Percentiles rank a stretch among this genome's conserved stretches.
Conservation (phyloP, 2,797 vertebrate genomes). For the Parauchenoglanis ngamensis region DNA sequence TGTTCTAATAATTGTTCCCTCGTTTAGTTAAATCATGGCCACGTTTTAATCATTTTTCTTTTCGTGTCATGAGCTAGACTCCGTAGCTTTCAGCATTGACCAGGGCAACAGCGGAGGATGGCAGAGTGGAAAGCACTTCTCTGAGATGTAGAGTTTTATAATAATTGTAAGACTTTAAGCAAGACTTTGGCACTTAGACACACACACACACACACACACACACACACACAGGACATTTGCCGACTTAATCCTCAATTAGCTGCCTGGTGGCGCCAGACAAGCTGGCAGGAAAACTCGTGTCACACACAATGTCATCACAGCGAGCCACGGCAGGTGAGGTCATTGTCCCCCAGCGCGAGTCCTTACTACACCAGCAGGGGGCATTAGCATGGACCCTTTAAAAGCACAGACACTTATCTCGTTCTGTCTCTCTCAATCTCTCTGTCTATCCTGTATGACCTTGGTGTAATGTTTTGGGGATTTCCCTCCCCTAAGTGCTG, state of each 20-base stretch:
- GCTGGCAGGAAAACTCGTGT: constrained; percentile 54
- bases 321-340: constrained; percentile 53
- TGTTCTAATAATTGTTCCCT: too few relatives aligned
- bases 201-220: constrained; percentile 23
- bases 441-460: neutral
- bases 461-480: constrained; percentile 49
- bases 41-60: too few relatives aligned
- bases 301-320: constrained; percentile 51
- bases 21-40: too few relatives aligned
- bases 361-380: constrained; percentile 35
- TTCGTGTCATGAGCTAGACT: too few relatives aligned
- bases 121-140: neutral
- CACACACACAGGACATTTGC: constrained; percentile 31
- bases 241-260: constrained; percentile 53
- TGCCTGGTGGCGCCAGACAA: constrained; percentile 49
- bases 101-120: neutral
- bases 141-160: neutral
- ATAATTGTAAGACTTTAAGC: neutral
- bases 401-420: neutral
- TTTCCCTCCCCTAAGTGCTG: constrained; percentile 52
- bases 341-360: constrained; percentile 33
- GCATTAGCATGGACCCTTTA: constrained; percentile 18
- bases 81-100: neutral
- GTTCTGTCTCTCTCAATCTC: neutral
- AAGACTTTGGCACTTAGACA: constrained; percentile 5